Evolutionary conservation across 2,797 vertebrate species (phyloP).

Genomic region (Pseudotriccus pelzelni): DNA sequence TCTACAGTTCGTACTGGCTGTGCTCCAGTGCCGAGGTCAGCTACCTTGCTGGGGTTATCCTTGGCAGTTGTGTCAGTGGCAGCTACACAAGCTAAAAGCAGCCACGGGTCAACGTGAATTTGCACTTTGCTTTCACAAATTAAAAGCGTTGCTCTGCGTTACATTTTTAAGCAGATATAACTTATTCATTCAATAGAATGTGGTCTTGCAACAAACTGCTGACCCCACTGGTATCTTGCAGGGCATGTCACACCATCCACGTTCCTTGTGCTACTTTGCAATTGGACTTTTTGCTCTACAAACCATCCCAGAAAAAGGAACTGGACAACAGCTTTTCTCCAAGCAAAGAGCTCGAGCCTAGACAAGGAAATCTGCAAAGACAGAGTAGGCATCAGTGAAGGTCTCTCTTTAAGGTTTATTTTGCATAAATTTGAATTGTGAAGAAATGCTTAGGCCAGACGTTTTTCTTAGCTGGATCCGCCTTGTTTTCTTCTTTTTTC

Average conservation of each 20-base stretch:
- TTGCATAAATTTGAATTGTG: neutral
- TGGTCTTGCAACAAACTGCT: neutral
- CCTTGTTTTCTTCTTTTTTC: neutral
- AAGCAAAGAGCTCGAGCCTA: neutral
- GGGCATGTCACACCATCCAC: fast-evolving
- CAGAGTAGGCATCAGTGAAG: neutral
- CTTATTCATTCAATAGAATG: neutral
- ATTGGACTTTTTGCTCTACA: neutral
- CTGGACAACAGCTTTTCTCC: neutral
- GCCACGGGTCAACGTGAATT: neutral
- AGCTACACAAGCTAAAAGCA: neutral
- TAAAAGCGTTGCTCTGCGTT: neutral
- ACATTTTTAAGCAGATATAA: conserved; percentile 8
- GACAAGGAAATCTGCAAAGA: neutral
- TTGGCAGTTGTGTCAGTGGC: neutral
- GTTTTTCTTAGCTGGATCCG: neutral
- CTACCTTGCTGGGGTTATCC: neutral
- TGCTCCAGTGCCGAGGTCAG: neutral
- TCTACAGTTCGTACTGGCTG: neutral
- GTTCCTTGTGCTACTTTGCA: neutral
- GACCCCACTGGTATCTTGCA: neutral
- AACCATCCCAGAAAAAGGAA: neutral
- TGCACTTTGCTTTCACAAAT: neutral
- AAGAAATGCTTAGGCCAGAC: neutral
- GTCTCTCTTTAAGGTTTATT: neutral